These are phyloP conservation scores for Sphaerophoria taeniata DNA, from an alignment of 2,888 invertebrate species.

Conservation along the genomic window DNA sequence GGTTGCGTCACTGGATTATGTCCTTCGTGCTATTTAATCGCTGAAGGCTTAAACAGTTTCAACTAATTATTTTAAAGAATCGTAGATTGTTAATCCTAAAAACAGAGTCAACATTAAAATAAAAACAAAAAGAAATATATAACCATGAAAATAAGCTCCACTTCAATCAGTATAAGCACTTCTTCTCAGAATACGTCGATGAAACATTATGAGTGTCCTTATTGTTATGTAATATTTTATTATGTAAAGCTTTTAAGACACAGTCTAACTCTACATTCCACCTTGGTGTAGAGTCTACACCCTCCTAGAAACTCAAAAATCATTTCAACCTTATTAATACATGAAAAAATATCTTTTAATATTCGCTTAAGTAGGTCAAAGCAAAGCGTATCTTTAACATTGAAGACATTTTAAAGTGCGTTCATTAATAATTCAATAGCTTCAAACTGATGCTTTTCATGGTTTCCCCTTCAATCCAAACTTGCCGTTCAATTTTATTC, in stretches of 20 bases:
- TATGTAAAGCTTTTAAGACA: conserved; percentile 18
- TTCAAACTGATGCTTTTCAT: neutral
- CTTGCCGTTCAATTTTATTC: conserved; percentile 10
- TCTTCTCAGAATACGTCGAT: no score
- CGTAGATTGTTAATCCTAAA: no score
- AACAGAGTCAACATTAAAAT: no score
- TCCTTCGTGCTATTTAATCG: no score
- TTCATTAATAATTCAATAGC: conserved; percentile 32
- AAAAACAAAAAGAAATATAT: no score
- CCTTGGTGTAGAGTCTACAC: neutral
- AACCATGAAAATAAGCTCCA: no score
- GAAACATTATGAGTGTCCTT: no score
- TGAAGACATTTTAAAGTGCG: conserved; percentile 19
- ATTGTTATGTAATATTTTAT: neutral
- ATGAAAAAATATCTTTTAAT: conserved; percentile 17
- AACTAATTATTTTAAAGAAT: no score
- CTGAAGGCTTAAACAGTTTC: no score
- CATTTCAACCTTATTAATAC: neutral
- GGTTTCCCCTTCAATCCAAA: conserved; percentile 4
- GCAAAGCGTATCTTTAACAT: conserved; percentile 9
- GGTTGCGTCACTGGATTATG: no score
- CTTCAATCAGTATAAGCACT: no score
- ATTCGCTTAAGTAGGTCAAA: conserved; percentile 14
- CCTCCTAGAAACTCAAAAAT: conserved; percentile 1
- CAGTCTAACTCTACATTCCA: neutral